A percentile compares a stretch with the other conserved stretches of the same genome.
Evolutionary conservation across 2,797 vertebrate species (phyloP).

Genomic region (Mormyrus hasselquistii): DNA sequence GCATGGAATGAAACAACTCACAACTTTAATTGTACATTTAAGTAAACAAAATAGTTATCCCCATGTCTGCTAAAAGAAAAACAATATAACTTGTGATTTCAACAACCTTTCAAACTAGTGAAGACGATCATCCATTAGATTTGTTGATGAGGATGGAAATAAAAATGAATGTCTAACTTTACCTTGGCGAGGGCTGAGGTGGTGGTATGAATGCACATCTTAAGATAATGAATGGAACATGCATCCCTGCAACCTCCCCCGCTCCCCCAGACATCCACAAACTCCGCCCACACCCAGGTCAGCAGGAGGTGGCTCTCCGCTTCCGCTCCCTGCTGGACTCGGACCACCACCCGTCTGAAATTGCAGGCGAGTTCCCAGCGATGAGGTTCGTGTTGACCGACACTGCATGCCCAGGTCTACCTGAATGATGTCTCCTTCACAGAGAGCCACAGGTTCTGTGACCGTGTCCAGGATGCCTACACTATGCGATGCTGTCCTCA

Average conservation of each 20-base stretch:
- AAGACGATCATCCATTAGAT: neutral
- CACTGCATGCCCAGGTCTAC: neutral
- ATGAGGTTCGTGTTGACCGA: neutral
- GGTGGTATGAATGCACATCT: neutral
- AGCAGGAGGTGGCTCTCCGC: conserved; percentile 84
- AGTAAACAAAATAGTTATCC: neutral
- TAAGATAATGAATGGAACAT: neutral
- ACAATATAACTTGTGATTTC: neutral
- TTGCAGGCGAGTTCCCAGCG: conserved; percentile 76
- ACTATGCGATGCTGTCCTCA: conserved; percentile 97
- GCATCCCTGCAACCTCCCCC: neutral
- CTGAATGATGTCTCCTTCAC: conserved; percentile 35
- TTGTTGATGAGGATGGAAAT: neutral
- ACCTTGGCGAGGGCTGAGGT: neutral
- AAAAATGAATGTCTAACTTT: neutral
- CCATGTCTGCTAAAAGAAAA: neutral
- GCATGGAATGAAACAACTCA: neutral
- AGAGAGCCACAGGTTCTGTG: conserved; percentile 97
- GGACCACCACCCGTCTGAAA: conserved; percentile 93
- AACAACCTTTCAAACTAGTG: neutral
- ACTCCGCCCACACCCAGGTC: conserved; percentile 84
- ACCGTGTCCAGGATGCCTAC: conserved; percentile 91
- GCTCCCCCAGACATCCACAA: conserved; percentile 76
- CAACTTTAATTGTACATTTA: neutral
- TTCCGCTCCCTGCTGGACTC: conserved; percentile 93